Conservation (phyloP, 2,113 vertebrate species). For the Tragelaphus buxtoni region DNA sequence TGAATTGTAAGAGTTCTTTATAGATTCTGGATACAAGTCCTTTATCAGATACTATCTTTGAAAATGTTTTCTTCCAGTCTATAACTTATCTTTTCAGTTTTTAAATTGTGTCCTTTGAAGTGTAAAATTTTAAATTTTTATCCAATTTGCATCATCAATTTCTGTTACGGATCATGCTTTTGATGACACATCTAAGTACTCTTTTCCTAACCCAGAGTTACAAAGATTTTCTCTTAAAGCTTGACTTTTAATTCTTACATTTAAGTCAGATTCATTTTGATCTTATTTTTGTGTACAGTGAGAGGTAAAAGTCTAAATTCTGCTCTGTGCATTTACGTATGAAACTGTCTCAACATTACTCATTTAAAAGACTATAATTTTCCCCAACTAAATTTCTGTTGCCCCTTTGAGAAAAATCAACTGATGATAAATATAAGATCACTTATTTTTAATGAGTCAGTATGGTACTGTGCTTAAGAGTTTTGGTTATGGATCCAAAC, state of each 20-base stretch:
- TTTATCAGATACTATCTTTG: not conserved
- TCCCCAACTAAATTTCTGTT: not conserved
- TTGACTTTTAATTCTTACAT: not conserved
- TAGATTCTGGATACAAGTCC: not conserved
- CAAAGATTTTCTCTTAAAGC: not conserved
- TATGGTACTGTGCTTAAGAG: not conserved
- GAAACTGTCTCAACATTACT: not conserved
- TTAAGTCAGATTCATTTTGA: not conserved
- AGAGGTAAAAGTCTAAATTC: not conserved
- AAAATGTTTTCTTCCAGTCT: not conserved
- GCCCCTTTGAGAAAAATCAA: not conserved
- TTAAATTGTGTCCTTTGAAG: not conserved
- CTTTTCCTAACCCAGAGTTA: not conserved
- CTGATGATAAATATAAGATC: not conserved
- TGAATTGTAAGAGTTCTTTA: not conserved
- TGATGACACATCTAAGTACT: not conserved
- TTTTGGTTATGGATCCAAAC: not conserved
- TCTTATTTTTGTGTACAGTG: not conserved
- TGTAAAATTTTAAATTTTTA: not conserved
- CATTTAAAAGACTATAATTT: not conserved
- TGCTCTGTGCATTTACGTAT: not conserved
- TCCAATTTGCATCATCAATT: not conserved
- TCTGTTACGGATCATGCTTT: not conserved
- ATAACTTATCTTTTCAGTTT: not conserved
- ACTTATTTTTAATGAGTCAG: not conserved